Base-by-base conservation (phyloP, 2,113 vertebrate genomes). In the Oncorhynchus kisutch region DNA sequence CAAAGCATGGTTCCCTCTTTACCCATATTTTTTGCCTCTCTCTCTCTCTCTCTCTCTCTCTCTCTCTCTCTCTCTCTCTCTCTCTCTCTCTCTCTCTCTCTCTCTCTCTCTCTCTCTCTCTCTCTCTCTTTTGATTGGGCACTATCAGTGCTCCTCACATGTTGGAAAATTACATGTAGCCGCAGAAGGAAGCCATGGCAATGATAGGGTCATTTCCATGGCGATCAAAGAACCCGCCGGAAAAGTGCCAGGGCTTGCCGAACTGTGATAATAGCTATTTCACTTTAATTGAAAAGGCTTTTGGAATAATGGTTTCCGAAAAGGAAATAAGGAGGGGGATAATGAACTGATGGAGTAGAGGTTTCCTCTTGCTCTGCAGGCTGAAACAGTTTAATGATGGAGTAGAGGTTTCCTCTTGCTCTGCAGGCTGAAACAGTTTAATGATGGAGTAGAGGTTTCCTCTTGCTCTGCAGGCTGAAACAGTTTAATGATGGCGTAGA, bases 141-240 rank as follows among this genome's bases (percentile, higher is more conserved):
- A 94, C 93, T 95, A 95, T 96, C 94, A 93, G 91, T 90, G 89
- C 89, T 92, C 88, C 90, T 94, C 93, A 94, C 93, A 93, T 90
- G 87, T 88, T 4, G 85, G n/a, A 91, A 93, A 95, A 94, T 94
- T 93, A 89, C 94, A 89, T 86, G 91, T 93, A 91, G 91, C 79
- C 54, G 91, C 88, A 92, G 91, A 69, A 24, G 93, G 94, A 94
- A 94, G 92, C 91, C 90, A 82, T 93, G 93, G 95, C 93, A 94
- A 93, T 94, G 84, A 88, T 89, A 90, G 31, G 51, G 80, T 0
- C 72, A 94, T 96, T 95, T 91, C 95, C 92, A 96, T 95, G 92
- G 94, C 88, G 91, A 90, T 94, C 92, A 94, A 94, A 84, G 88
- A 76, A n/a, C 16, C 85, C 89, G 91, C 85, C 87, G 92, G 92